Evolutionary conservation across 2,113 vertebrate species (phyloP).

Genomic region (Lagopus leucura): DNA sequence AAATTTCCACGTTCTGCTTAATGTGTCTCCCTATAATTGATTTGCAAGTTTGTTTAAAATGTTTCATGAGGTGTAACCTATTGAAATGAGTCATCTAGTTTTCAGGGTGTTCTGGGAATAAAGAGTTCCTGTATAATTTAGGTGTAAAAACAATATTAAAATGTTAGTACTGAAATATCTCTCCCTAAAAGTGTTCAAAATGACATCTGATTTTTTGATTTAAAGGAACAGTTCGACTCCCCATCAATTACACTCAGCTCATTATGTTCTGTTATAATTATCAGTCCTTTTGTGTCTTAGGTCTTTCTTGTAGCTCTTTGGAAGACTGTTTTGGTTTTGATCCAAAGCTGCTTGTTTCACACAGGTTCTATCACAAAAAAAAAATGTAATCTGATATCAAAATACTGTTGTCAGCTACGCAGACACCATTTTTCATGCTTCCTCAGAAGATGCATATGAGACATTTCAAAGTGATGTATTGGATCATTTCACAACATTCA

Average conservation of each 20-base stretch:
- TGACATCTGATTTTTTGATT: background rate
- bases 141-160: slow-evolving; percentile 29
- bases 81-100: slow-evolving; percentile 59
- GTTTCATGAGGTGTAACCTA: background rate
- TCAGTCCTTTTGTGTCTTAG: slow-evolving; percentile 56
- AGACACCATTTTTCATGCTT: background rate
- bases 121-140: background rate
- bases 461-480: slow-evolving; percentile 19
- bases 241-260: slow-evolving; percentile 28
- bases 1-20: background rate
- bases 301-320: slow-evolving; percentile 55
- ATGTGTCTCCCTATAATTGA: slow-evolving; percentile 33
- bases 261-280: slow-evolving; percentile 58
- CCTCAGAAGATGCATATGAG: background rate
- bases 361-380: slow-evolving; percentile 29
- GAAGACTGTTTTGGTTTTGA: slow-evolving; percentile 50
- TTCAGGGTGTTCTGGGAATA: background rate
- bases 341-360: slow-evolving; percentile 52
- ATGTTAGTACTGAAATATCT: slow-evolving; percentile 12
- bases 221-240: slow-evolving; percentile 34
- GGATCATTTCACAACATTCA: background rate
- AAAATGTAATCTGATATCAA: slow-evolving; percentile 16
- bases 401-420: slow-evolving; percentile 1
- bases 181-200: slow-evolving; percentile 17
- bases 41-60: slow-evolving; percentile 69